These are phyloP conservation scores for Stenurella melanura DNA, from an alignment of 2,888 invertebrate genomes.

Conservation along the genomic window DNA sequence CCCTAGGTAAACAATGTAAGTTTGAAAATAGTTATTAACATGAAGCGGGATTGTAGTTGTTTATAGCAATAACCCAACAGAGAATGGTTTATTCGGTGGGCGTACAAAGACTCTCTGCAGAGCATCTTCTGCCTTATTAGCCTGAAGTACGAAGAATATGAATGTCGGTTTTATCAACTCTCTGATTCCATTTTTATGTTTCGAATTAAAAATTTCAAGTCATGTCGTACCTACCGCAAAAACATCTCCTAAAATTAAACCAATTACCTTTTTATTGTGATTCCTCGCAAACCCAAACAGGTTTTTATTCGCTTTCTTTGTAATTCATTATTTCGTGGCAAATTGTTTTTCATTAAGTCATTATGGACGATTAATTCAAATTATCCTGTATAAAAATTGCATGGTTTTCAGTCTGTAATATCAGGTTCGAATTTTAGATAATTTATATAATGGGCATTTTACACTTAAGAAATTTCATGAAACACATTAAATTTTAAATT, in stretches of 20 bases:
- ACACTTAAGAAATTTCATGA: slow-evolving; percentile 22
- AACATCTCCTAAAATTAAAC: background rate
- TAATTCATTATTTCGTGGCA: background rate
- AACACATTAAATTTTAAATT: slow-evolving; percentile 31
- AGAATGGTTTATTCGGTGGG: no score
- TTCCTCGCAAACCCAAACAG: background rate
- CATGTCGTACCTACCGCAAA: background rate
- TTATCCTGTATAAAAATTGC: background rate
- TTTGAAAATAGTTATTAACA: no score
- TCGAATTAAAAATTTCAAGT: no score
- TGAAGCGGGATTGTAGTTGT: no score
- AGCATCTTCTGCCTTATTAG: no score
- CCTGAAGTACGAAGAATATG: no score
- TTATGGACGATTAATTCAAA: background rate
- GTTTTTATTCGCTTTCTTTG: background rate
- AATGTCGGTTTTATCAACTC: no score
- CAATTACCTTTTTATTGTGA: background rate
- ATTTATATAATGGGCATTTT: slow-evolving; percentile 19
- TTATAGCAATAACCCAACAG: no score
- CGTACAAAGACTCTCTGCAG: no score
- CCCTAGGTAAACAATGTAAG: no score
- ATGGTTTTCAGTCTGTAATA: background rate
- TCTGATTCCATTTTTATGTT: no score
- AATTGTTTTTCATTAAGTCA: slow-evolving; percentile 2
- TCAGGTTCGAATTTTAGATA: slow-evolving; percentile 21